Percentiles rank a stretch among this genome's conserved stretches.
Evolutionary conservation across 2,797 vertebrate species (phyloP).

Genomic region (Hapalemur alaotrensis): DNA sequence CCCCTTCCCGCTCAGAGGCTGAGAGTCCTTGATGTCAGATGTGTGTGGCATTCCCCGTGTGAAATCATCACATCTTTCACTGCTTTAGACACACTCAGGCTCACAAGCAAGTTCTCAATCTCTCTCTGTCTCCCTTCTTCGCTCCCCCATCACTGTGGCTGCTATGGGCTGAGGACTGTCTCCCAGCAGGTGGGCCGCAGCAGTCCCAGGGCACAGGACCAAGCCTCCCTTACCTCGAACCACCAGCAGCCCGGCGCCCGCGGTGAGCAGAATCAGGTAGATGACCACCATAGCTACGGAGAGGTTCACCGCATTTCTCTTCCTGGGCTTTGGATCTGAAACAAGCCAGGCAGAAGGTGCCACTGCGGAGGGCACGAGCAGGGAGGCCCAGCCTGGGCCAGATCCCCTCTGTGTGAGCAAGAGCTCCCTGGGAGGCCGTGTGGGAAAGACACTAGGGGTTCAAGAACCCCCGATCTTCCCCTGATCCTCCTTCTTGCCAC

Average conservation of each 20-base stretch:
- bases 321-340: conserved; percentile 77
- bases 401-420: background rate
- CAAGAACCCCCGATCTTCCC: background rate
- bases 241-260: conserved; percentile 81
- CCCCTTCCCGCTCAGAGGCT: background rate
- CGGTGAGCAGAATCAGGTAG: conserved; percentile 87
- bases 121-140: background rate
- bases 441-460: background rate
- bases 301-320: conserved; percentile 53
- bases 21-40: background rate
- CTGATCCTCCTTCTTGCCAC: background rate
- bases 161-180: background rate
- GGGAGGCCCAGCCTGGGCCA: fast-evolving
- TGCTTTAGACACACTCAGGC: background rate
- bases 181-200: background rate
- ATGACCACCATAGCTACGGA: background rate
- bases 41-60: fast-evolving
- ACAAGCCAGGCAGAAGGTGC: background rate
- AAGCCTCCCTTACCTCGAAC: conserved; percentile 86
- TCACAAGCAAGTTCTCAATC: background rate
- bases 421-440: background rate
- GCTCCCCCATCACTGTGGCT: no score
- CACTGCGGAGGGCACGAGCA: background rate
- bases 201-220: background rate
- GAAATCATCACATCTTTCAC: background rate